Conservation (phyloP, 2,113 vertebrate species). For the Leucopternis melanops region DNA sequence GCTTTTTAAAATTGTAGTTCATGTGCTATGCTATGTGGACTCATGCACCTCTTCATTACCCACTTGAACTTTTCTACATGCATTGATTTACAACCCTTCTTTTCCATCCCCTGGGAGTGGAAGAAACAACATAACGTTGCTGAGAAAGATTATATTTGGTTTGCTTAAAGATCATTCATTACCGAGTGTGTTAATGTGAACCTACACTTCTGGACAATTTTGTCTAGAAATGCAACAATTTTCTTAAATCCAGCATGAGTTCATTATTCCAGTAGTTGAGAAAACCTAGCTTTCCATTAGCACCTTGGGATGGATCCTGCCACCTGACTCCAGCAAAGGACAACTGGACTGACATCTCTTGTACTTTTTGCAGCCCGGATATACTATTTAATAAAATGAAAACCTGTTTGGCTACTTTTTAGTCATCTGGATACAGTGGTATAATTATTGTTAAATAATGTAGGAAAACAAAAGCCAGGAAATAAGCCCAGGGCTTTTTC, state of each 20-base stretch:
- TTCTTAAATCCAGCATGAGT: not conserved
- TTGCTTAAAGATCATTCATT: not conserved
- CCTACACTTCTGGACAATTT: not conserved
- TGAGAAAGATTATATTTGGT: not conserved
- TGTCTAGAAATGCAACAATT: not conserved
- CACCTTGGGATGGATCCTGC: not conserved
- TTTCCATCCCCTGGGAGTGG: slow-evolving; percentile 64
- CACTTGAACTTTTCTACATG: slow-evolving; percentile 65
- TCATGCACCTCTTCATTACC: slow-evolving; percentile 69
- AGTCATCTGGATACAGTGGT: not conserved
- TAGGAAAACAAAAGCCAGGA: not conserved
- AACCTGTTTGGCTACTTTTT: not conserved
- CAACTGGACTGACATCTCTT: not conserved
- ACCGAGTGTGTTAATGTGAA: not conserved
- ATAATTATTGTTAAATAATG: not conserved
- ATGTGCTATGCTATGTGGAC: slow-evolving; percentile 57
- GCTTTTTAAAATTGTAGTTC: not conserved
- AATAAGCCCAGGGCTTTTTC: not conserved
- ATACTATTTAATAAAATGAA: not conserved
- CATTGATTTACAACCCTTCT: slow-evolving; percentile 43
- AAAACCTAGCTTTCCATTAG: not conserved
- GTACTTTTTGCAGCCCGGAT: not conserved
- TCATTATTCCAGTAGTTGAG: not conserved
- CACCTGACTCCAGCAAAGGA: not conserved
- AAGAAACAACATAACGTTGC: not conserved